Evolutionary conservation across 2,888 invertebrate genomes (phyloP).

Genomic region (Arge pagana): DNA sequence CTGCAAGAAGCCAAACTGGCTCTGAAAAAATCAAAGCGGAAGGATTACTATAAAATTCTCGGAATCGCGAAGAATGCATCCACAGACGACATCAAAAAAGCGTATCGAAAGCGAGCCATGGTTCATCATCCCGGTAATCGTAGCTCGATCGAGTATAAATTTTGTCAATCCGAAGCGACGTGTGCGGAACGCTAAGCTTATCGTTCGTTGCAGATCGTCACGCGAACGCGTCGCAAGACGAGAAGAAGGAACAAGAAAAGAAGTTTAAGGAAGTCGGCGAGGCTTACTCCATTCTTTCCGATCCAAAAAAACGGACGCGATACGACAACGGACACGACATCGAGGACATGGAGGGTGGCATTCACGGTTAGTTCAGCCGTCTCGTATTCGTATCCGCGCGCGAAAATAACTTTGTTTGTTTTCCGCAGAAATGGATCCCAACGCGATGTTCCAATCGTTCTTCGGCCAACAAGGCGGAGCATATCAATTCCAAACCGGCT

Average conservation of each 20-base stretch:
- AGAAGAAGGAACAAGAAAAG: slow-evolving; percentile 89
- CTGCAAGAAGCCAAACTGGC: slow-evolving; percentile 87
- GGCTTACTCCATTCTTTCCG: slow-evolving; percentile 90
- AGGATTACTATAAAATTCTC: slow-evolving; percentile 95
- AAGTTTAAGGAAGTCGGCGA: slow-evolving; percentile 97
- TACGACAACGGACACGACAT: slow-evolving; percentile 92
- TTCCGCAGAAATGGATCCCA: slow-evolving; percentile 81
- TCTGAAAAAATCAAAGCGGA: slow-evolving; percentile 88
- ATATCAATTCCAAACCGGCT: slow-evolving; percentile 64
- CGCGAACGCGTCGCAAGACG: slow-evolving; percentile 80
- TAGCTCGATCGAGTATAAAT: too few relatives aligned
- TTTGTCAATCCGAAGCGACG: not conserved
- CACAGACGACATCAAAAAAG: slow-evolving; percentile 93
- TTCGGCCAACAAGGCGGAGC: slow-evolving; percentile 65
- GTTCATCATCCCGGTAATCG: slow-evolving; percentile 85
- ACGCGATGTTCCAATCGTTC: slow-evolving; percentile 84
- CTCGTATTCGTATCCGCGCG: slow-evolving; percentile 10
- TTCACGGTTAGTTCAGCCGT: slow-evolving; percentile 55
- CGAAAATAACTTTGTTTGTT: too few relatives aligned
- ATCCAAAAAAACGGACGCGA: slow-evolving; percentile 84
- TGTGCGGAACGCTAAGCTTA: too few relatives aligned
- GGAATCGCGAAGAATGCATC: slow-evolving; percentile 82
- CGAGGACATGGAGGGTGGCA: slow-evolving; percentile 71
- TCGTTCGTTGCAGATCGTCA: slow-evolving; percentile 84
- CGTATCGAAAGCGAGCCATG: slow-evolving; percentile 88